Base-by-base conservation (phyloP, 1,140 invertebrate genomes). In the Phenacoccus solenopsis region DNA sequence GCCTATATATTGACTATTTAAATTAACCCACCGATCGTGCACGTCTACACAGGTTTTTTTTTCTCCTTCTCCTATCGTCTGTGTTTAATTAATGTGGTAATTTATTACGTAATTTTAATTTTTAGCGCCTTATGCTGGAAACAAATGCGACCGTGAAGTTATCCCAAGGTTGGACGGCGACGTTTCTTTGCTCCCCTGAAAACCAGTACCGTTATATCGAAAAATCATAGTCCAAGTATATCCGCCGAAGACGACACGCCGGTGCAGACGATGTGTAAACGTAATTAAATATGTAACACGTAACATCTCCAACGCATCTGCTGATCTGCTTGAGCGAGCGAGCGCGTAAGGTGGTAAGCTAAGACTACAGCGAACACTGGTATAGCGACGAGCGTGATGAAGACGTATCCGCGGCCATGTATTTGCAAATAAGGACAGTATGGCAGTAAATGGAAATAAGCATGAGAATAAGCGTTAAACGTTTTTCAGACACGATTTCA, bases 81-180 rank as follows among this genome's bases (percentile, higher is more conserved):
- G 22, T 27, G 59, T 64, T 64, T 64, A 64, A 64, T 64, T 64
- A 64, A 64, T 27, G 21, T 25, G 38, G 59, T 64, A 64, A 64
- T 64, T 64, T 64, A 64, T 27, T 24, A 64, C 25, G 59, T 10
- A 64, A 64, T 64, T 64, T 64, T 25, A 64, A 27, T 20, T 64
- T 64, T 64, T 64, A 64, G 59, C 59, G 59, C 59, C 59, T 64
- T 27, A 64, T 64, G 59, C 25, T 64, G 10, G 25, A 16, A 24
- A 25, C 3, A 64, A 64, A 20, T 22, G 4, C 59, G 59, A 24
- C 59, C 59, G 59, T 64, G 59, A 64, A 64, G 25, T 25, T 64
- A 38, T 38, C n/a, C 25, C 59, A 64, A 64, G 59, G 59, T 20
- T 64, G 12, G 32, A 49, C 38, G n/a, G n/a, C n/a, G n/a, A n/a